phyloP scores from a whole-genome alignment of 2,113 vertebrate genomes.

The human region DNA sequence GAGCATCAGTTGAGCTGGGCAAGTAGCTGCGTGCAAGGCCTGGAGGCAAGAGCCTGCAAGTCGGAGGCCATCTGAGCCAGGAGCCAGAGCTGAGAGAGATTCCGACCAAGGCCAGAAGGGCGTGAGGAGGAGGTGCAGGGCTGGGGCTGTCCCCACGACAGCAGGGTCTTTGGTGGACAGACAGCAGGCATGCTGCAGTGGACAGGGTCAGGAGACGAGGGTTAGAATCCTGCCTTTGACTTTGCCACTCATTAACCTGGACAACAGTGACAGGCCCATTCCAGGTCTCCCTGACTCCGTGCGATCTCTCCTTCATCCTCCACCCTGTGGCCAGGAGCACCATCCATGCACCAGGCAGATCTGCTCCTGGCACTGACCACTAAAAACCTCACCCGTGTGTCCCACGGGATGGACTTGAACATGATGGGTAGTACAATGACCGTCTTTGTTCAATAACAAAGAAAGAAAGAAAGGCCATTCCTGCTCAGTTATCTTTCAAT shows the following conservation, averaged over 20 bases:
- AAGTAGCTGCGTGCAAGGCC: slow-evolving; percentile 8
- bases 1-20: background rate
- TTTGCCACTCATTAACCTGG: background rate
- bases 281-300: background rate
- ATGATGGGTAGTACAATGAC: background rate
- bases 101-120: background rate
- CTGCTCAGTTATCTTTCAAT: background rate
- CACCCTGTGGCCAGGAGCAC: background rate
- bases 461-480: background rate
- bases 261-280: background rate
- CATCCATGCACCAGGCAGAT: background rate
- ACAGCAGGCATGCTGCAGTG: background rate
- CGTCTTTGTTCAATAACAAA: background rate
- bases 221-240: background rate
- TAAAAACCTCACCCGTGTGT: background rate
- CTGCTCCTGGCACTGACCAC: background rate
- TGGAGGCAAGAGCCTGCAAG: background rate
- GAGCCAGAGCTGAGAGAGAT: background rate
- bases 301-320: background rate
- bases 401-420: background rate
- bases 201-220: background rate
- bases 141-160: background rate
- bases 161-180: background rate
- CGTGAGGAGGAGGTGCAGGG: background rate
- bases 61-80: background rate